Conservation (phyloP, 2,113 vertebrate genomes). For the Tragelaphus scriptus region DNA sequence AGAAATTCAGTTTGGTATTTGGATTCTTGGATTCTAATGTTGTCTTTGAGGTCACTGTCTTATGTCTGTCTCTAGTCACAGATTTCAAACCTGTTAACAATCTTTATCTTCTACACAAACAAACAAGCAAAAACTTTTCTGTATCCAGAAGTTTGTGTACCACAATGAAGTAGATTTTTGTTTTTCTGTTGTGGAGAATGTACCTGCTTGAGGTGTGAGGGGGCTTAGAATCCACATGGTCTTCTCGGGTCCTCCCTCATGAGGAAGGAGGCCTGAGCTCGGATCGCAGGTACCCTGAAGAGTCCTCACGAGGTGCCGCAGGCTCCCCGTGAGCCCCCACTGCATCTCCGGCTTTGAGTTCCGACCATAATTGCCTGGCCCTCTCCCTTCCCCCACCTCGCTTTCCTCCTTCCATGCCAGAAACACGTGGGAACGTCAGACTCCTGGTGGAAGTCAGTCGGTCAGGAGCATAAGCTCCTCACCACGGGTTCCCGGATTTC, state of each 20-base stretch:
- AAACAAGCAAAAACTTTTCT: background rate
- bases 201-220: background rate
- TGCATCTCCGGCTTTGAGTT: background rate
- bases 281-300: too few species aligned
- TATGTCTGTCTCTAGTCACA: background rate
- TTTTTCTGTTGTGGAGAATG: background rate
- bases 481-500: background rate
- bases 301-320: rapidly evolving
- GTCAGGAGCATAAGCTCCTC: rapidly evolving
- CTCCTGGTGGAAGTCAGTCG: background rate
- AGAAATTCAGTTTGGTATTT: background rate
- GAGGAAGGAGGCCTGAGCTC: background rate
- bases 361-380: background rate
- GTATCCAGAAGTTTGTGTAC: background rate
- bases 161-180: background rate
- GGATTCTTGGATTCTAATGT: background rate
- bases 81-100: background rate
- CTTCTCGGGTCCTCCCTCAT: background rate
- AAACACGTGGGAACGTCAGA: background rate
- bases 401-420: background rate
- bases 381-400: background rate
- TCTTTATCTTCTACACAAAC: background rate
- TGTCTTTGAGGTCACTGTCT: background rate
- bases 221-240: background rate
- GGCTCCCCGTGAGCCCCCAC: background rate